Percentiles rank a stretch among this genome's conserved stretches.
phyloP scores from a whole-genome alignment of 2,888 invertebrate species.

The Neoascia interrupta region DNA sequence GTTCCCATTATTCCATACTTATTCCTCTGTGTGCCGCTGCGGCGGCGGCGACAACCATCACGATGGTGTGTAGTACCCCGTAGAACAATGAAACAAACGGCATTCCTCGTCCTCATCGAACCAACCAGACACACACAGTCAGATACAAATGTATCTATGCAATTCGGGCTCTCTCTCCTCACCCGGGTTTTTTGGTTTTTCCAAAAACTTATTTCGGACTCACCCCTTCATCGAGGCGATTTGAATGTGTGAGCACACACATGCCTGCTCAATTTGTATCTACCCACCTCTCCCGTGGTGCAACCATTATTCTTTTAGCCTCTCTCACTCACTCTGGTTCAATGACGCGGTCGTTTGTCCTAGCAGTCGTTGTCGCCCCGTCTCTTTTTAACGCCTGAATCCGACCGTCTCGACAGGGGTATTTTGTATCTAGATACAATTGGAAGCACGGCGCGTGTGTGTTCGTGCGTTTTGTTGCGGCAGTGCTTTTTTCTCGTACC shows the following conservation, averaged over 20 bases:
- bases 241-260: constrained; percentile 30
- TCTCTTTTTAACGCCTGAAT: neutral
- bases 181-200: constrained; percentile 15
- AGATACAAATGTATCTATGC: constrained; percentile 66
- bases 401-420: neutral
- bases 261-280: constrained; percentile 33
- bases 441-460: constrained; percentile 35
- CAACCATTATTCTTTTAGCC: constrained; percentile 58
- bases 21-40: constrained; percentile 18
- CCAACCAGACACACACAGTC: constrained; percentile 14
- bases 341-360: neutral
- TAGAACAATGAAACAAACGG: constrained; percentile 44
- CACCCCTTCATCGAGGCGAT: constrained; percentile 34
- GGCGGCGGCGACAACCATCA: neutral
- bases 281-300: constrained; percentile 55
- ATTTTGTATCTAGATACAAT: constrained; percentile 32
- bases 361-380: neutral
- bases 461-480: constrained; percentile 3
- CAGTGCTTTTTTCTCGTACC: neutral
- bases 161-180: constrained; percentile 24
- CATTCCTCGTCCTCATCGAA: constrained; percentile 57
- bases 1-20: constrained; percentile 51
- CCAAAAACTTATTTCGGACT: constrained; percentile 17
- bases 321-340: constrained; percentile 36
- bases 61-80: neutral